Evolutionary conservation across 2,113 vertebrate species (phyloP).

Genomic region (Egretta garzetta): DNA sequence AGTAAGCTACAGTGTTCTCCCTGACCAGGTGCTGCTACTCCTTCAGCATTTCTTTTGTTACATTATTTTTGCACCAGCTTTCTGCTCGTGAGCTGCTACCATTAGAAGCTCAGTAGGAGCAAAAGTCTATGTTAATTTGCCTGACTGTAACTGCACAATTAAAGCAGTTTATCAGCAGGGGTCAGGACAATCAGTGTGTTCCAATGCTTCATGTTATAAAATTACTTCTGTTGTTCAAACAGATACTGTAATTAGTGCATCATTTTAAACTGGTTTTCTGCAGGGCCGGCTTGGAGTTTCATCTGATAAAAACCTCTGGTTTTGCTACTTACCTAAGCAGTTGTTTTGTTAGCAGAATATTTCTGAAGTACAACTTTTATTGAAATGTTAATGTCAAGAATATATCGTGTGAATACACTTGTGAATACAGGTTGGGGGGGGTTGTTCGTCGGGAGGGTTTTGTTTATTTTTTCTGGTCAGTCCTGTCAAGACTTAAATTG

Average conservation of each 20-base stretch:
- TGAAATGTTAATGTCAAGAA: neutral
- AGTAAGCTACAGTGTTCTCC: neutral
- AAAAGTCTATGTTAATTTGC: conserved; percentile 68
- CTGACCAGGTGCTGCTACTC: neutral
- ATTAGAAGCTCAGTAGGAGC: conserved; percentile 64
- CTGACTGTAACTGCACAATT: conserved; percentile 70
- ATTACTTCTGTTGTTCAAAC: conserved; percentile 75
- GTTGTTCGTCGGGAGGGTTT: neutral
- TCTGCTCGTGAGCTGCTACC: conserved; percentile 48
- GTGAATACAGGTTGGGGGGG: neutral
- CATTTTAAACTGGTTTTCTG: conserved; percentile 54
- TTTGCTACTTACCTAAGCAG: neutral
- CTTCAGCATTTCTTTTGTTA: neutral
- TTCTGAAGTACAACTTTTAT: neutral
- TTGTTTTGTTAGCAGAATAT: neutral
- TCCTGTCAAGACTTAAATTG: neutral
- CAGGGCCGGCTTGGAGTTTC: neutral
- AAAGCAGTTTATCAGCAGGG: conserved; percentile 70
- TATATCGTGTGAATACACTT: neutral
- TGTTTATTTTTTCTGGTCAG: neutral
- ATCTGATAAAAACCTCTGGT: neutral
- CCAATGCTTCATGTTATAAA: conserved; percentile 62
- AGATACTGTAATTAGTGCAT: conserved; percentile 73
- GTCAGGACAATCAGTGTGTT: conserved; percentile 68
- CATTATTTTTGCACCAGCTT: neutral